Conservation (phyloP, 2,888 invertebrate genomes). For the Metopia argyrocephala region DNA sequence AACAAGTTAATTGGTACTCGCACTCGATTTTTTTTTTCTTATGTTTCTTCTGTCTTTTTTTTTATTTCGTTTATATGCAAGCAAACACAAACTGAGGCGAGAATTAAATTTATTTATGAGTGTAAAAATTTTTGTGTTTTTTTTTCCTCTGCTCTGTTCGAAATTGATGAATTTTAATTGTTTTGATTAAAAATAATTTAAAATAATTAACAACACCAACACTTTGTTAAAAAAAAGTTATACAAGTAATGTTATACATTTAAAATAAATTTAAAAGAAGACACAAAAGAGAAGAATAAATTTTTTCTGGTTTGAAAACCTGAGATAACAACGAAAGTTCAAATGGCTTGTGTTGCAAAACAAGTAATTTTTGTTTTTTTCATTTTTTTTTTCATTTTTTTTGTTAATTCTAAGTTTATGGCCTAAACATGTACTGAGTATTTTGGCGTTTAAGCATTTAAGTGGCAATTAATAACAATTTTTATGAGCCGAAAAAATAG, state of each 20-base stretch:
- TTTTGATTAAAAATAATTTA: constrained; percentile 65
- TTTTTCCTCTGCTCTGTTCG: constrained; percentile 14
- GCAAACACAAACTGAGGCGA: constrained; percentile 10
- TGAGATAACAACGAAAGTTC: not conserved
- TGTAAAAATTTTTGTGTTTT: not conserved
- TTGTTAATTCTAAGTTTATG: not conserved
- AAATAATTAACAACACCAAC: constrained; percentile 55
- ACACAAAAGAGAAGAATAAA: not conserved
- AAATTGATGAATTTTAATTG: constrained; percentile 64
- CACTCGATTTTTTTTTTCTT: constrained; percentile 43
- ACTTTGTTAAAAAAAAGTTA: not conserved
- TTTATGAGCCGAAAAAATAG: constrained; percentile 79
- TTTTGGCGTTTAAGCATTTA: constrained; percentile 78
- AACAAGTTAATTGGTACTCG: constrained; percentile 56
- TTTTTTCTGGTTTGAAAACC: not conserved
- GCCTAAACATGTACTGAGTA: constrained; percentile 9
- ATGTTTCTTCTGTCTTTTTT: not conserved
- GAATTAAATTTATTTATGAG: constrained; percentile 59
- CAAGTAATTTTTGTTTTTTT: not conserved
- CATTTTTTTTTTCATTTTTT: no score
- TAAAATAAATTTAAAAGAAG: constrained; percentile 1
- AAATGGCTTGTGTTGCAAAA: not conserved
- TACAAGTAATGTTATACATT: not conserved
- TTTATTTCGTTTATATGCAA: no score
- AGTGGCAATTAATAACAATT: constrained; percentile 79